Percentiles rank a stretch among this genome's conserved stretches.
Conservation (phyloP, 1,140 invertebrate species). For the Delia radicum region DNA sequence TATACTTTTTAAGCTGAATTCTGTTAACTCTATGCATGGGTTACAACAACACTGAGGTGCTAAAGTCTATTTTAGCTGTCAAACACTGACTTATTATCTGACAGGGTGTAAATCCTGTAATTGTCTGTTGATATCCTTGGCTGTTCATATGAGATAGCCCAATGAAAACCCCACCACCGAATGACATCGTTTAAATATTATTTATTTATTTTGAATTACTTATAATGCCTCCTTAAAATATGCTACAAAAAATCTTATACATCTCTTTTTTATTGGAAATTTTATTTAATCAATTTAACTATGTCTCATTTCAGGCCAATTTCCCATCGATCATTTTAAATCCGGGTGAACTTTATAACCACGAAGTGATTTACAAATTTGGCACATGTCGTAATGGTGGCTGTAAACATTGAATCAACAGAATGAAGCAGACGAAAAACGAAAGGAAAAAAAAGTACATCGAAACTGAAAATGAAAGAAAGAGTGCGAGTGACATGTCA, state of each 20-base stretch:
- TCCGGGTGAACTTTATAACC: conserved; percentile 71
- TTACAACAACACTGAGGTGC: background rate
- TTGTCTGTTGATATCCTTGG: conserved; percentile 14
- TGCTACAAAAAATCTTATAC: background rate
- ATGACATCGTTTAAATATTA: background rate
- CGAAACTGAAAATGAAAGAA: no score
- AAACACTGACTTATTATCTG: conserved; percentile 23
- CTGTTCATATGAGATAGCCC: background rate
- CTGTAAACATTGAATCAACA: background rate
- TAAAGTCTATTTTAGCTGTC: conserved; percentile 25
- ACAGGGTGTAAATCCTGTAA: conserved; percentile 25
- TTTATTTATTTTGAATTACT: background rate
- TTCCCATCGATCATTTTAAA: conserved; percentile 74
- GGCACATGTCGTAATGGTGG: conserved; percentile 39
- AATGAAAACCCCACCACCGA: background rate
- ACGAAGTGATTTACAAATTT: conserved; percentile 63
- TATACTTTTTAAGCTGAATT: background rate
- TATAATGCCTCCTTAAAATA: background rate
- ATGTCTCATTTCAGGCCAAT: conserved; percentile 59
- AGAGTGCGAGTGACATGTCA: background rate
- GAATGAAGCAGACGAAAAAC: background rate
- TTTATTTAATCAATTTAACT: conserved; percentile 5
- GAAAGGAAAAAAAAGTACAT: background rate
- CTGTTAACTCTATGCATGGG: background rate
- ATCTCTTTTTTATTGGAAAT: background rate